Base-by-base conservation (phyloP, 2,888 invertebrate species). In the Sceliomorpha sp. region DNA sequence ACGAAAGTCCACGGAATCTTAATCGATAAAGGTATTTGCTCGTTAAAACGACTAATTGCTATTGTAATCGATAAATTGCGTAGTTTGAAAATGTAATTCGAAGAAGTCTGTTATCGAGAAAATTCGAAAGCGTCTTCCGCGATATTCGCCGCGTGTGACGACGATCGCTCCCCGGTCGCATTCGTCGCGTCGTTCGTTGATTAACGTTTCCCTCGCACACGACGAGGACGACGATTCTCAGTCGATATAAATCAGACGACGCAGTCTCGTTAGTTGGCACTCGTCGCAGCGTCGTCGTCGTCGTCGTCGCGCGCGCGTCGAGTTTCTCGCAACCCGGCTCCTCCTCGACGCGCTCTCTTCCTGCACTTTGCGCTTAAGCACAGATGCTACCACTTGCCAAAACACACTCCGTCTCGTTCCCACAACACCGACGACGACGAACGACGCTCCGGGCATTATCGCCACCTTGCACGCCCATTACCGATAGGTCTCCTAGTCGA, bases 381-480 rank as follows among this genome's bases (percentile, higher is more conserved):
- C 80, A 80, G 76, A 78, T 78, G 79, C 77, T 77, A 78, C 74
- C 80, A 80, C 82, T 81, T 78, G 81, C 80, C 78, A 77, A 80
- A 79, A 77, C 74, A 79, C 76, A 76, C 74, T 68, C 48, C 55
- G 44, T 27, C 34, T 42, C 55, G 48, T 48, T 15, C 39, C 53
- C 40, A 51, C 45, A 24, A 53, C 17, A 36, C n/a, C 45, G 20
- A 4, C 32, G 20, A 13, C 27, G 42, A 42, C 13, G 26, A 31
- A 24, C 45, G 40, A 12, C 24, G 39, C 67, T 66, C 42, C 56
- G 62, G 62, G 71, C 72, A 76, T 75, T 77, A 79, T 75, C 78
- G 73, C 74, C 72, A 71, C 68, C 59, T 70, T 62, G 55, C 71
- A 68, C 62, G 56, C 56, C 67, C 51, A 63, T 58, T 47, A 34